These are phyloP conservation scores for Bombus fervidus DNA, from an alignment of 1,140 invertebrate genomes.

Conservation along the genomic window DNA sequence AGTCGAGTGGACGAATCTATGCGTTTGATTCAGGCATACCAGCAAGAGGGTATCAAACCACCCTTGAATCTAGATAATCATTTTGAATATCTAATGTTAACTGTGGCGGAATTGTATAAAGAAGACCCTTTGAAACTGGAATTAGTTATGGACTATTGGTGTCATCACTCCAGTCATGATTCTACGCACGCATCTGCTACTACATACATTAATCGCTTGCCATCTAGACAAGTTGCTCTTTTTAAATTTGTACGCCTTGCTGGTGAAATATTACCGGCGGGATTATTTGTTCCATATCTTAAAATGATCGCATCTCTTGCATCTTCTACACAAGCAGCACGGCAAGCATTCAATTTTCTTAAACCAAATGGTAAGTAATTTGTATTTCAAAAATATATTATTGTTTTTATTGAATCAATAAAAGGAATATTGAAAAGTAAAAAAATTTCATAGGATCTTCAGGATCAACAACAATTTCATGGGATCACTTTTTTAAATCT, in stretches of 20 bases:
- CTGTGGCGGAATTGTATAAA: constrained; percentile 90
- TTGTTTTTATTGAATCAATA: not conserved
- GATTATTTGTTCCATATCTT: constrained; percentile 93
- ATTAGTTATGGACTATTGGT: constrained; percentile 93
- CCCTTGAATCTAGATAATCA: constrained; percentile 89
- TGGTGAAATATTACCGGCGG: constrained; percentile 92
- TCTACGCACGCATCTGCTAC: constrained; percentile 71
- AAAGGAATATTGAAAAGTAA: not conserved
- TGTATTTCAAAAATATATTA: too few species aligned
- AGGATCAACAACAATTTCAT: constrained; percentile 86
- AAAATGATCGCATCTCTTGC: constrained; percentile 93
- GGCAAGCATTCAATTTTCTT: constrained; percentile 93
- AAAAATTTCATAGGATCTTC: constrained; percentile 73
- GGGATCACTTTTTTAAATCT: constrained; percentile 95
- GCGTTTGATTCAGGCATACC: constrained; percentile 90
- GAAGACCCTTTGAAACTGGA: constrained; percentile 89
- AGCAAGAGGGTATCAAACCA: constrained; percentile 91
- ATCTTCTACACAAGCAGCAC: constrained; percentile 87
- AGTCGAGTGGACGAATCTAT: constrained; percentile 95
- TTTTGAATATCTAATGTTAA: constrained; percentile 92
- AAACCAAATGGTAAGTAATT: constrained; percentile 86
- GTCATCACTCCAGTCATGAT: constrained; percentile 76
- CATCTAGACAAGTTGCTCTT: constrained; percentile 88
- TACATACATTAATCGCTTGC: constrained; percentile 76
- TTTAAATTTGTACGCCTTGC: constrained; percentile 95